Evolutionary conservation across 2,797 vertebrate genomes (phyloP), one percentile per base, ranked within the genome.

Genomic region (Sciaenops ocellatus): DNA sequence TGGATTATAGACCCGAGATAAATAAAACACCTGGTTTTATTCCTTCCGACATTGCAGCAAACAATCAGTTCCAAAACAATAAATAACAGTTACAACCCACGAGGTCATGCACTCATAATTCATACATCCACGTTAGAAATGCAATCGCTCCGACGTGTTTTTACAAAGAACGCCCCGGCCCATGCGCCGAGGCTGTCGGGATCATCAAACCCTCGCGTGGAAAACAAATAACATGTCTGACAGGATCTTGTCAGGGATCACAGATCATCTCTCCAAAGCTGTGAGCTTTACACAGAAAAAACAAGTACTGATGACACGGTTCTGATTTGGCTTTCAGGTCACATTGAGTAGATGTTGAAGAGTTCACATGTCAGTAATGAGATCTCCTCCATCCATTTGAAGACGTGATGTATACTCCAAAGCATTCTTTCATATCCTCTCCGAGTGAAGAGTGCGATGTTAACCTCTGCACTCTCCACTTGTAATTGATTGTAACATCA

Each of bases 231-330:
- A 83, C 41, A 60, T 9, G 41, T 56, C 18, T 42, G 85, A 87
- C 76, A 78, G 75, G 64, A 73, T 76, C 69, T 74, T 78, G 81
- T 87, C 85, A 73, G 68, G 28, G 61, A 85, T 81, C 79, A 71
- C 22, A 59, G 82, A 76, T 85, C 73, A 47, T 64, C 75, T 69
- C 41, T 69, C n/a, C 6, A 13, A 66, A 81, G 73, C 63, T 76
- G 30, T 4, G 18, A 81, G 69, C 72, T 34, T 68, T n/a, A 41
- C 22, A 56, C 38, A 56, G 17, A 18, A 3, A 34, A 20, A 52
- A 26, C 50, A 42, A 59, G 24, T 17, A 24, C 59, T 12, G 3
- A 7, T 12, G 44, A 63, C 20, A 7, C 16, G 46, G n/a, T 26
- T 77, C 38, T 59, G 12, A 46, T 76, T 66, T 38, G 47, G 50